Evolutionary conservation across 1,140 invertebrate species (phyloP), one percentile per base, ranked within the genome.

Genomic region (Dendrolimus punctatus): DNA sequence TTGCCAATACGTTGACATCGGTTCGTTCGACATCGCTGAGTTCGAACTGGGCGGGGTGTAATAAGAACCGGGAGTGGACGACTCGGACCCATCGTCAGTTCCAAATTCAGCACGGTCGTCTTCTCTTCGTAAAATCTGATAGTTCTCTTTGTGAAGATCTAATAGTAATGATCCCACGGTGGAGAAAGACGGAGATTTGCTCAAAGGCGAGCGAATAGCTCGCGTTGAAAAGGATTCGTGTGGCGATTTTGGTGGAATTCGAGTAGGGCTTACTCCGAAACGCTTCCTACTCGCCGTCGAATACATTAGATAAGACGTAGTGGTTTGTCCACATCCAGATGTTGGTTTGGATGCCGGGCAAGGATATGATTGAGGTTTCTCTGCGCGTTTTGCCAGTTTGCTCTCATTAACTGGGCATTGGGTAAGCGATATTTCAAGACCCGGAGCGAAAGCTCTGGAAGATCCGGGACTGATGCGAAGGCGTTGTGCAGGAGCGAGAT

Each of bases 281-380:
- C 46, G 10, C 37, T 52, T 10, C 44, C 5, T 51, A 51, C 63
- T 64, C 6, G 53, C 23, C 5, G 64, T 71, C 0, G 71, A 66
- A 59, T 82, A 73, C 6, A 82, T 46, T 8, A 71, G 56, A 40
- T 79, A 82, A 0, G 76, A 73, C 5, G 69, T 57, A 8, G 74
- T 74, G 6, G 46, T 23, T 40, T 46, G 10, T 38, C 46, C 46
- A 42, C 76, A 80, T 42, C 62, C 71, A 9, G 49, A 50, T 0
- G 61, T 66, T 4, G 71, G 68, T 48, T 60, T 58, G 4, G 53
- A 9, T 0, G 71, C 68, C 10, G 71, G 73, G 44, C 77, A 80
- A 4, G 62, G 48, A 46, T 53, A 39, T 36, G 44, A 6, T 7
- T 46, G 37, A 40, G 57, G 9, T 37, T 46, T 40, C 3, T 52